phyloP scores from a whole-genome alignment of 1,140 invertebrate genomes.

The Hyposmocoma kahamanoa region DNA sequence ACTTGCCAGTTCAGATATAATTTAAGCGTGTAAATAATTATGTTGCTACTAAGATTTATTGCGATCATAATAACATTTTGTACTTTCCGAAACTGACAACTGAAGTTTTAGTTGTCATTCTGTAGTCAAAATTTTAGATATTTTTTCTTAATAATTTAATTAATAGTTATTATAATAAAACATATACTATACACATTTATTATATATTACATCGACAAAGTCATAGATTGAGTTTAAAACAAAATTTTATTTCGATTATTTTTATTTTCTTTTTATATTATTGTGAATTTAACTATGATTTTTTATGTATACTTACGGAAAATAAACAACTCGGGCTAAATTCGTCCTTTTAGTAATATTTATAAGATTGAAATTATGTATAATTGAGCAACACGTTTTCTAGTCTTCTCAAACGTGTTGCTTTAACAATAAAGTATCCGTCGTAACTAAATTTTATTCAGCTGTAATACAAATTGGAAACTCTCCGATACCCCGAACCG shows the following conservation, averaged over 20 bases:
- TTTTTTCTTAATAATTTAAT: constrained; percentile 5
- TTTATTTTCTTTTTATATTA: not conserved
- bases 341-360: constrained; percentile 1
- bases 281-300: not conserved
- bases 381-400: not conserved
- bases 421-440: not conserved
- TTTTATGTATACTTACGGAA: not conserved
- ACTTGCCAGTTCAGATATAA: constrained; percentile 57
- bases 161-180: constrained; percentile 1
- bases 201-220: constrained; percentile 23
- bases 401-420: not conserved
- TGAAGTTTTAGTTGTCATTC: constrained; percentile 2
- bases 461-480: no score
- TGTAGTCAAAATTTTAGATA: not conserved
- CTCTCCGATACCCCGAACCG: not conserved
- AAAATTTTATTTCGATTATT: constrained; percentile 18
- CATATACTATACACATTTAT: constrained; percentile 1
- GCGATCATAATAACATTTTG: constrained; percentile 27
- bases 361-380: not conserved
- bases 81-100: constrained; percentile 11
- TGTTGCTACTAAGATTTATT: constrained; percentile 16
- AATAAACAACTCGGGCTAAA: not conserved
- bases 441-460: not conserved
- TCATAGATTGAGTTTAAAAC: constrained; percentile 28
- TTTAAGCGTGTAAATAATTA: constrained; percentile 43